Evolutionary conservation across 2,113 vertebrate genomes (phyloP), one percentile per base, ranked within the genome.

Genomic region (Cricetomys ansorgei): DNA sequence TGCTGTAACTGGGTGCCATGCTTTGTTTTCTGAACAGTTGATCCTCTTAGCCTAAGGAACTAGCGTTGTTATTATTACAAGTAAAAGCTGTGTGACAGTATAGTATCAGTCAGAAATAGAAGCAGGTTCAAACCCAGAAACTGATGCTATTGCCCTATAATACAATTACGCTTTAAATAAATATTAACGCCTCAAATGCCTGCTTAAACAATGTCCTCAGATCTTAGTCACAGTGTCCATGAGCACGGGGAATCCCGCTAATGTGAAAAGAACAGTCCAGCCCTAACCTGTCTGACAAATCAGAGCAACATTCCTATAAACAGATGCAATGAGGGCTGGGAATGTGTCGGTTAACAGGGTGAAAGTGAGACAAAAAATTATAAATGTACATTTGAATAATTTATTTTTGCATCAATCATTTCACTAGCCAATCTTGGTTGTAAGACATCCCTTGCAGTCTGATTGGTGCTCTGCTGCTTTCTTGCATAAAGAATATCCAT

Each of bases 141-240:
- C 40, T 45, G 16, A 45, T 59, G 67, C 43, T 17, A 21, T 45
- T 90, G 43, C 34, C 23, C 17, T 86, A n/a, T 57, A 77, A 55
- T 50, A 64, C 34, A 92, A 89, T 79, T 90, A 89, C 29, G 53
- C 81, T 91, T 89, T 34, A 89, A 89, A 79, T 92, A 92, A 89
- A 91, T 75, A 87, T 57, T 69, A 95, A 62, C 88, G 76, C 76
- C 40, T 77, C 53, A 50, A 85, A 86, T 25, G 16, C 2, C 19
- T 77, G 48, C 8, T 72, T 65, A 27, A 40, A 37, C 27, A 83
- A 94, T 57, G 75, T 69, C 65, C 59, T 57, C 29, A 81, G n/a
- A 59, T 89, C 45, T 83, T 92, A 67, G 37, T 87, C 55, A 79
- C 48, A 72, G 27, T 91, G 25, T 50, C 57, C 9, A 16, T 50